phyloP scores from a whole-genome alignment of 2,888 invertebrate species.

The Ophion ellenae region DNA sequence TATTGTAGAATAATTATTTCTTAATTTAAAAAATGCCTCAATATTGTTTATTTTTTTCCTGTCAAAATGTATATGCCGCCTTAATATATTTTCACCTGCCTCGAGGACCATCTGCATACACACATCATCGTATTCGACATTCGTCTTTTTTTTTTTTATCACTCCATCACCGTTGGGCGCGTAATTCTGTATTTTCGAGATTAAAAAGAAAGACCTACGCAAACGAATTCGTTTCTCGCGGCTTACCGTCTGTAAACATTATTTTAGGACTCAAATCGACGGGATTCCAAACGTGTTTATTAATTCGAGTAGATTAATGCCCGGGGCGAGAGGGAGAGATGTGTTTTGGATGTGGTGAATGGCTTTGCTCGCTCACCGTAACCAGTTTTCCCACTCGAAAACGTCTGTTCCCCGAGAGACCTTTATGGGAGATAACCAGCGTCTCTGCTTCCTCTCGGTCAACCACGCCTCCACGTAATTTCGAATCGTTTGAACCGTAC shows the following conservation, averaged over 20 bases:
- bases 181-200: not conserved
- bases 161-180: not conserved
- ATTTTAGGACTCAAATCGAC: not conserved
- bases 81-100: not conserved
- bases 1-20: too few relatives aligned
- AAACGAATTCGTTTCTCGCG: not conserved
- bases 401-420: slow-evolving; percentile 43
- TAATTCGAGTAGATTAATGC: slow-evolving; percentile 30
- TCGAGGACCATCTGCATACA: not conserved
- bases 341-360: slow-evolving; percentile 56
- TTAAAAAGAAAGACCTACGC: not conserved
- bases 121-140: not conserved
- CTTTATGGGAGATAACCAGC: slow-evolving; percentile 51
- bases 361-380: slow-evolving; percentile 44
- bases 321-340: slow-evolving; percentile 26
- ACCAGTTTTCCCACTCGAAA: slow-evolving; percentile 67
- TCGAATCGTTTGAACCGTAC: slow-evolving; percentile 46
- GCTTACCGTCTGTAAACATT: slow-evolving; percentile 10
- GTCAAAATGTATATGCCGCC: not conserved
- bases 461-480: slow-evolving; percentile 61
- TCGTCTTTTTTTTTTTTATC: not conserved
- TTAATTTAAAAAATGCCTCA: too few relatives aligned
- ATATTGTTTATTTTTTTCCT: too few relatives aligned
- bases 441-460: slow-evolving; percentile 49
- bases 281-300: not conserved